phyloP scores from a whole-genome alignment of 2,113 vertebrate species.

The Aythya baeri region DNA sequence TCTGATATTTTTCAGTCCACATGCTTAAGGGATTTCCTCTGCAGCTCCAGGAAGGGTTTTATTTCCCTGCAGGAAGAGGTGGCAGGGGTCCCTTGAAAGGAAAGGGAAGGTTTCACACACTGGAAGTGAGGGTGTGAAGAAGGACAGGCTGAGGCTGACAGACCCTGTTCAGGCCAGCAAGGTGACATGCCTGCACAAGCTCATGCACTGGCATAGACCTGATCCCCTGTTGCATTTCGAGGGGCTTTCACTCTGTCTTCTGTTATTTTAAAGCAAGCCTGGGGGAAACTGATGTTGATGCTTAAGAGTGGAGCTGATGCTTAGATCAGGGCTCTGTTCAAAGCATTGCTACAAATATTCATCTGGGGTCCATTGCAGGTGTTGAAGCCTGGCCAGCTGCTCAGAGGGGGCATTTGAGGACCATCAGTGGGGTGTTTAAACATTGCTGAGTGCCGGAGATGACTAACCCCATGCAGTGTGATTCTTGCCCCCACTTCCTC shows the following conservation, averaged over 20 bases:
- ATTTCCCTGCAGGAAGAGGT: neutral
- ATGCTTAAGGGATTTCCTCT: conserved; percentile 32
- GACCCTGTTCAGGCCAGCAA: neutral
- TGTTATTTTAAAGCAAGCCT: neutral
- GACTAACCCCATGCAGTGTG: neutral
- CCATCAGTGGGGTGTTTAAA: neutral
- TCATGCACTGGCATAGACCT: neutral
- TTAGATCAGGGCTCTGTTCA: neutral
- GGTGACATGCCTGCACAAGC: neutral
- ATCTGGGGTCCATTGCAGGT: neutral
- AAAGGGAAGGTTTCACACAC: neutral
- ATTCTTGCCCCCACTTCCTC: neutral
- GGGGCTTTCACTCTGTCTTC: neutral
- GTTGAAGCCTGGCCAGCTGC: neutral
- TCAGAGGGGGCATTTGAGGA: neutral
- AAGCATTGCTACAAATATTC: neutral
- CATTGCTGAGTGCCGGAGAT: neutral
- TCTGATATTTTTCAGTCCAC: neutral
- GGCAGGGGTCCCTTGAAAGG: neutral
- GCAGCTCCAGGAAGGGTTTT: neutral
- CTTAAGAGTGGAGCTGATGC: neutral
- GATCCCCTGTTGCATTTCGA: neutral
- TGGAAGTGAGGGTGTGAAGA: neutral
- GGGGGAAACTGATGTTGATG: neutral
- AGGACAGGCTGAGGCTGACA: neutral